Conservation (phyloP, 2,797 vertebrate genomes). For the Ambastaia sidthimunki region DNA sequence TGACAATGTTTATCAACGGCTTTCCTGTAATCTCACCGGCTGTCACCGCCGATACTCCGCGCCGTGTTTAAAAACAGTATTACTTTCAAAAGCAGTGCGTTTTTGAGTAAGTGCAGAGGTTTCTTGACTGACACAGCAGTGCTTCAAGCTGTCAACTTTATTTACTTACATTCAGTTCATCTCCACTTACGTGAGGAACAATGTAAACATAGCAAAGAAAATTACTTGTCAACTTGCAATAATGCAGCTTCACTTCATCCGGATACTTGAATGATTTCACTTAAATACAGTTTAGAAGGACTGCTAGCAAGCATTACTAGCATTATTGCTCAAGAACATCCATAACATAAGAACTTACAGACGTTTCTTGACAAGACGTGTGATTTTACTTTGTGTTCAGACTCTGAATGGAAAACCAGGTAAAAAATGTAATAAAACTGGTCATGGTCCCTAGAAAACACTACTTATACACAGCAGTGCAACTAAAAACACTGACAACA, state of each 20-base stretch:
- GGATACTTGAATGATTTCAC: conserved; percentile 7
- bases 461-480: background rate
- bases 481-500: too few relatives aligned
- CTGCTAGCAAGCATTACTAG: too few relatives aligned
- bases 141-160: conserved; percentile 33
- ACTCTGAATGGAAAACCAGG: too few relatives aligned
- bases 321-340: background rate
- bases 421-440: too few relatives aligned
- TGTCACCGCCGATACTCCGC: conserved; percentile 31
- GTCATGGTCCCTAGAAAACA: too few relatives aligned
- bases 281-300: conserved; percentile 22
- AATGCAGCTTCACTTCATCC: conserved; percentile 17
- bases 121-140: conserved; percentile 41
- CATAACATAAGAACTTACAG: background rate
- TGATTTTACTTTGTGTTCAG: too few relatives aligned
- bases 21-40: conserved; percentile 36
- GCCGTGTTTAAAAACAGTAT: conserved; percentile 28
- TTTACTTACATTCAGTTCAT: conserved; percentile 24
- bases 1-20: conserved; percentile 47
- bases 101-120: conserved; percentile 36
- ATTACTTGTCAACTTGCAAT: conserved; percentile 34
- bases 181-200: conserved; percentile 41
- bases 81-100: conserved; percentile 26
- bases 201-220: conserved; percentile 27
- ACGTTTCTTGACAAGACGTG: too few relatives aligned